phyloP scores from a whole-genome alignment of 1,140 invertebrate genomes.

The Philopotamus ludificatus region DNA sequence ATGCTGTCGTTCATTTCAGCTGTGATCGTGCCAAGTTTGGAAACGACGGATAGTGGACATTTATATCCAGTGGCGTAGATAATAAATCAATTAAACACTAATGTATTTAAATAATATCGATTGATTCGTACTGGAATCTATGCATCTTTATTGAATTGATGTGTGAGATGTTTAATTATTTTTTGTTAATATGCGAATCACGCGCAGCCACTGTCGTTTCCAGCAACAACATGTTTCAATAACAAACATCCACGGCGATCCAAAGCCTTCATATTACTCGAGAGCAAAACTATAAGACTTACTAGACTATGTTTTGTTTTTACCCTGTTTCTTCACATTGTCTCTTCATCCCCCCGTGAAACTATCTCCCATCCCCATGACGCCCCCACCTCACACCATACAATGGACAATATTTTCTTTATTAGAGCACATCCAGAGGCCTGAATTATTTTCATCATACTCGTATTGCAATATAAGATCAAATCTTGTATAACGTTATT shows the following conservation, averaged over 20 bases:
- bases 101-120: too few relatives aligned
- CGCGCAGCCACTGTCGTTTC: slow-evolving; percentile 3
- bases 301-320: slow-evolving; percentile 33
- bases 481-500: too few relatives aligned
- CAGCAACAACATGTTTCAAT: slow-evolving; percentile 39
- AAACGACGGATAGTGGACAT: slow-evolving; percentile 33
- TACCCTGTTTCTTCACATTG: slow-evolving; percentile 35
- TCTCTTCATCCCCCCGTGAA: slow-evolving; percentile 12
- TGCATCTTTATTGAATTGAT: too few relatives aligned
- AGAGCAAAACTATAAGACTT: slow-evolving; percentile 29
- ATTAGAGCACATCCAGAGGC: slow-evolving; percentile 21
- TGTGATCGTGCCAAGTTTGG: slow-evolving; percentile 39
- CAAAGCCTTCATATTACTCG: slow-evolving; percentile 37
- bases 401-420: slow-evolving; percentile 25
- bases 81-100: not conserved
- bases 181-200: too few relatives aligned
- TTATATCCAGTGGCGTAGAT: slow-evolving; percentile 14
- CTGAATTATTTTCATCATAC: slow-evolving; percentile 33
- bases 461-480: too few relatives aligned
- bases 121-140: too few relatives aligned
- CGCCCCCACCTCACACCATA: slow-evolving; percentile 3
- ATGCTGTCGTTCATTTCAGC: slow-evolving; percentile 37
- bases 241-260: slow-evolving; percentile 34
- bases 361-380: not conserved
- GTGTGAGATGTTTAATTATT: not conserved